Evolutionary conservation across 37 sponge, comb jelly and placozoan species (phyloP), one percentile per base, ranked within the genome.

Genomic region (Diacarnus erythraeanus): DNA sequence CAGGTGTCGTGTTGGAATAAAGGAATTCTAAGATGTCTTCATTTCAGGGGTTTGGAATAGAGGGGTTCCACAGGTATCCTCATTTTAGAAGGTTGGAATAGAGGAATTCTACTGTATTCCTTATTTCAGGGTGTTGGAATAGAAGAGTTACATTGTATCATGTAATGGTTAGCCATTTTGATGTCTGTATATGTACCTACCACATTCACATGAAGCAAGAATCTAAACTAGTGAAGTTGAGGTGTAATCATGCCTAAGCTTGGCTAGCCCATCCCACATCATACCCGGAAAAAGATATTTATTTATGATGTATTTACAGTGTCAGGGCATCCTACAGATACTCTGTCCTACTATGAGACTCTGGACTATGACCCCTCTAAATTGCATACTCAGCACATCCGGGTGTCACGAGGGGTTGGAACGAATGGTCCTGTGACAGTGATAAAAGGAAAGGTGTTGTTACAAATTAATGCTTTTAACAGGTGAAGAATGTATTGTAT

Each of bases 391-490:
- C 69, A 81, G 56, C 81, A 81, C 42, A 58, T 51, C 38, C 37
- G 72, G 42, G 57, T 74, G 9, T 20, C 40, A 38, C 81, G 81
- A 21, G n/a, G n/a, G n/a, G n/a, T n/a, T n/a, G n/a, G n/a, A n/a
- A n/a, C n/a, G n/a, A n/a, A n/a, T n/a, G n/a, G n/a, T n/a, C 51
- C 51, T 12, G 47, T 38, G 41, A 21, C 26, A 3, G 60, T 27
- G 30, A 57, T 54, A 33, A 25, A 34, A 9, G 36, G 39, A 1
- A 12, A 15, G 51, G 51, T 12, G 36, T 82, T 40, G 5, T 6
- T 82, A 2, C 66, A 61, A 18, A 63, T 82, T 38, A 17, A 69
- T 43, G 83, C 83, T 34, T 74, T 59, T 42, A 71, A 74, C 75
- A 82, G 83, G 83, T 82, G 2, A 35, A 6, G 70, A 33, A 33